Evolutionary conservation across 2,797 vertebrate genomes (phyloP).

Genomic region (Tokudaia tokunoshimensis): DNA sequence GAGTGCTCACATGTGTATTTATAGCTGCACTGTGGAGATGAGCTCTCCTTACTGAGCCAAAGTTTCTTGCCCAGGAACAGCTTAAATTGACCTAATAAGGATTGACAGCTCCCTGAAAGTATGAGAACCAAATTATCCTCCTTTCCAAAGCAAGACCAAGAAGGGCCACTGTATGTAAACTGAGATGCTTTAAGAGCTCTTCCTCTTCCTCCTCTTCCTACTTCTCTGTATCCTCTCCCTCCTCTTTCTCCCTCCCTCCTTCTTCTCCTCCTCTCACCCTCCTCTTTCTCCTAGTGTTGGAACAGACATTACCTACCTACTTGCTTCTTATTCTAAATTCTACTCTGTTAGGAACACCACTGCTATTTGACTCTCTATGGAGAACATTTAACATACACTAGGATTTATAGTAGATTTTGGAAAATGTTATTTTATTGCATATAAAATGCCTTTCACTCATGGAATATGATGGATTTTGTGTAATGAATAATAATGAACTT

Average conservation of each 20-base stretch:
- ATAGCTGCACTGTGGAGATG: neutral
- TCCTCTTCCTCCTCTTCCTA: neutral
- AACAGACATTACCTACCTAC: neutral
- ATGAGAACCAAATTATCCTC: neutral
- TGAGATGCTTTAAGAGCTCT: neutral
- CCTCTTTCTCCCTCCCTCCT: too few species aligned
- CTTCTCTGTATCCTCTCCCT: too few species aligned
- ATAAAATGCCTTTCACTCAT: neutral
- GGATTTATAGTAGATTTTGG: neutral
- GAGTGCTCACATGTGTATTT: neutral
- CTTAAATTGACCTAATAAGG: neutral
- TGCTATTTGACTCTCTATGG: neutral
- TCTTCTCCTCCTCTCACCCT: neutral
- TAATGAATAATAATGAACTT: slow-evolving; percentile 5
- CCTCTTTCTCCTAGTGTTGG: neutral
- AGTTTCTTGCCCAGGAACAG: neutral
- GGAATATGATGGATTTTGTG: neutral
- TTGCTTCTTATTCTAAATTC: slow-evolving; percentile 29
- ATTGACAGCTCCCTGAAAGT: neutral
- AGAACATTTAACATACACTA: neutral
- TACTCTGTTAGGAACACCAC: neutral
- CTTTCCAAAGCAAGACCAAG: neutral
- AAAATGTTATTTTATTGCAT: neutral
- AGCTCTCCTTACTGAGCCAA: neutral
- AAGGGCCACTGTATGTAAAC: neutral